These are phyloP conservation scores for Dicerorhinus sumatrensis DNA, from an alignment of 2,113 vertebrate species.

Conservation along the genomic window DNA sequence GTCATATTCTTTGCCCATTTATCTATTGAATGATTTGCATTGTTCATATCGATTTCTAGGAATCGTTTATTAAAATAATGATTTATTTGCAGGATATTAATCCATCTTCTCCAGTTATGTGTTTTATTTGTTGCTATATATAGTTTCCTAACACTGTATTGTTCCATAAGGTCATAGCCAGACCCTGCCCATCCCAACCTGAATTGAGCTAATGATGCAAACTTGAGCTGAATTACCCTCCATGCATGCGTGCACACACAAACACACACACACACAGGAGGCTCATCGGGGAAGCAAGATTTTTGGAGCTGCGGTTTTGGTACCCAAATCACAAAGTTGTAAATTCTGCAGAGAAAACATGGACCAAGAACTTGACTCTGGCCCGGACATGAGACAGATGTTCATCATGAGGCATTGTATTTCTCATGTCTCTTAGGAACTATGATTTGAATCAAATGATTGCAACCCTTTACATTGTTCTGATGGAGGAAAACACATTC, in stretches of 20 bases:
- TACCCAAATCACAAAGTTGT: background rate
- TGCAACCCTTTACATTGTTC: background rate
- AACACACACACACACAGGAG: background rate
- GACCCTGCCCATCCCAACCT: background rate
- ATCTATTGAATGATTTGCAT: background rate
- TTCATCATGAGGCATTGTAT: background rate
- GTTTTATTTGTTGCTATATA: background rate
- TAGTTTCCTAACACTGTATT: background rate
- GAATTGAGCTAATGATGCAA: background rate
- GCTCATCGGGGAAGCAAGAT: background rate
- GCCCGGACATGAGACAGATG: accelerated
- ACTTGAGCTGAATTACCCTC: accelerated
- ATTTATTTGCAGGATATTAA: background rate
- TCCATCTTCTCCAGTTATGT: background rate
- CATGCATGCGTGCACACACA: background rate
- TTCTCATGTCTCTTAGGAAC: background rate
- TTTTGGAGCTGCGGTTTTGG: background rate
- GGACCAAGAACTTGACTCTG: background rate
- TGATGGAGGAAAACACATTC: accelerated
- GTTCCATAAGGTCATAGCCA: background rate
- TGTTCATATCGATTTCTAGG: background rate
- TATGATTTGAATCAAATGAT: slow-evolving; percentile 7
- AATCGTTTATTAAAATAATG: background rate
- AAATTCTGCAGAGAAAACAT: background rate
- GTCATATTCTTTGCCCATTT: background rate